phyloP scores from a whole-genome alignment of 2,888 invertebrate species.

The Heteromurus nitidus region DNA sequence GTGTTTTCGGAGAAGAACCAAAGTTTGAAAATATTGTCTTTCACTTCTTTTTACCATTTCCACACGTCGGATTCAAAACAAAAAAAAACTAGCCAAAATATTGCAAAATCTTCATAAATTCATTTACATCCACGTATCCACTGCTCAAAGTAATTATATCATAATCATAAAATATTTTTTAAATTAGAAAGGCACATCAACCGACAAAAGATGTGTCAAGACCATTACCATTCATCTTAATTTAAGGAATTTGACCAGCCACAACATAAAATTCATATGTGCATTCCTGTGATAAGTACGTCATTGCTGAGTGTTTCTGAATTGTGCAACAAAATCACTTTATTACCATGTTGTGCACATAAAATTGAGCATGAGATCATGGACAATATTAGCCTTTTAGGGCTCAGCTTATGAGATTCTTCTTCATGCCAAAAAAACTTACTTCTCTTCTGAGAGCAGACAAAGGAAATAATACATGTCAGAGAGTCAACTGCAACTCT shows the following conservation, averaged over 20 bases:
- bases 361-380: constrained; percentile 27
- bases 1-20: background rate
- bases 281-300: background rate
- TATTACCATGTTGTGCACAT: too few relatives aligned
- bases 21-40: constrained; percentile 14
- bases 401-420: too few relatives aligned
- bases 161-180: background rate
- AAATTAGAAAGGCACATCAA: background rate
- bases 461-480: background rate
- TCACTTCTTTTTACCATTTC: too few relatives aligned
- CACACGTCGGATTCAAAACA: too few relatives aligned
- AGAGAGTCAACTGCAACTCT: background rate
- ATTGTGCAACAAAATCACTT: too few relatives aligned
- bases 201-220: too few relatives aligned
- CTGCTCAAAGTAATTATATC: background rate
- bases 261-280: background rate
- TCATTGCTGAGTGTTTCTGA: background rate
- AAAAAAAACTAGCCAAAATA: background rate
- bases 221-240: too few relatives aligned
- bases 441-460: background rate
- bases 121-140: background rate
- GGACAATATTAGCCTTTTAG: constrained; percentile 14
- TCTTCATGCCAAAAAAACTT: too few relatives aligned
- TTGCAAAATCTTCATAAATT: background rate
- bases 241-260: too few relatives aligned